Percentiles rank a stretch among this genome's conserved stretches.
phyloP scores from a whole-genome alignment of 2,113 vertebrate genomes.

The Callionymus lyra region DNA sequence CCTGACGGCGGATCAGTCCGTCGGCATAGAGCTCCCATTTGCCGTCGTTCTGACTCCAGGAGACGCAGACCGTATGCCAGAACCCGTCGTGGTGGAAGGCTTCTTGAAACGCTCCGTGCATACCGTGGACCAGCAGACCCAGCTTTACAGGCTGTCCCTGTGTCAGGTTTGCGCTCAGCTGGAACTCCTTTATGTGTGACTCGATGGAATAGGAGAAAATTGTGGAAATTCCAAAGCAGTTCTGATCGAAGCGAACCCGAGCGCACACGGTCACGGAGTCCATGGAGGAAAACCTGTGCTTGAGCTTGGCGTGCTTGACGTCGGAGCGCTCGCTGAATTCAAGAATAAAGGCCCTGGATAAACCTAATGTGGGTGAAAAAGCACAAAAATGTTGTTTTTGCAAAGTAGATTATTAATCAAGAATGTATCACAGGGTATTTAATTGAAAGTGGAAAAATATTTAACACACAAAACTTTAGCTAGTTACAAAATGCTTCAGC shows the following conservation, averaged over 20 bases:
- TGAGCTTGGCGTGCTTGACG: slow-evolving; percentile 45
- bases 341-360: slow-evolving; percentile 43
- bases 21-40: slow-evolving; percentile 51
- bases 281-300: slow-evolving; percentile 54
- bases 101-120: slow-evolving; percentile 35
- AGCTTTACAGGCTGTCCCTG: slow-evolving; percentile 43
- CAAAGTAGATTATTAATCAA: neutral
- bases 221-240: slow-evolving; percentile 50
- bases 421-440: neutral
- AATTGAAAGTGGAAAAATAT: neutral
- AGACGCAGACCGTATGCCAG: slow-evolving; percentile 63
- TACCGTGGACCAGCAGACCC: slow-evolving; percentile 57
- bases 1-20: slow-evolving; percentile 18
- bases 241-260: slow-evolving; percentile 44
- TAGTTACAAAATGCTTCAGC: too few relatives aligned
- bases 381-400: slow-evolving; percentile 8
- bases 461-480: too few relatives aligned
- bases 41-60: slow-evolving; percentile 52
- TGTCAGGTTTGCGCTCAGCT: slow-evolving; percentile 52
- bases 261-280: slow-evolving; percentile 55
- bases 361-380: slow-evolving; percentile 24
- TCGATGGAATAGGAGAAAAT: slow-evolving; percentile 64
- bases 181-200: slow-evolving; percentile 60
- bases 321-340: slow-evolving; percentile 46
- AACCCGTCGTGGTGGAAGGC: slow-evolving; percentile 50